Evolutionary conservation across 1,140 invertebrate genomes (phyloP), one percentile per base, ranked within the genome.

Genomic region (Euwallacea similis): DNA sequence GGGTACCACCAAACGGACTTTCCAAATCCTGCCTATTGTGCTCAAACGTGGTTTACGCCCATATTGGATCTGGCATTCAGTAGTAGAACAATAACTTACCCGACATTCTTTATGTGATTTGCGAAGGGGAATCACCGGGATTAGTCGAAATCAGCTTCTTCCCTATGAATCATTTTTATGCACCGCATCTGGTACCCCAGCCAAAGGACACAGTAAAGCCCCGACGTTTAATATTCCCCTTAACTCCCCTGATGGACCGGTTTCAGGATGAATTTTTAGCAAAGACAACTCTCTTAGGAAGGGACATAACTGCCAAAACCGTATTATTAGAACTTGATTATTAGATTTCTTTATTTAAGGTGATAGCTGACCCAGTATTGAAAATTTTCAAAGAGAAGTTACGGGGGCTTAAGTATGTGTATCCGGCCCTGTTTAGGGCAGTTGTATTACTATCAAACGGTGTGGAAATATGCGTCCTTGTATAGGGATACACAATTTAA

Each of bases 101-200:
- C 15, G 67, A 65, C 42, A 71, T 65, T 71, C 60, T 71, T 58
- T 71, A 64, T 64, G 54, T 50, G 62, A 64, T 64, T 64, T 71
- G 61, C 42, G 13, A 43, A 56, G 69, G 69, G 61, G 61, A 55
- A 63, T 62, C 59, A 58, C 42, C 61, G 11, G 55, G 69, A 71
- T 71, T 71, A 71, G 62, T 65, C 33, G 61, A 59, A 71, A 69
- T 69, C 67, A 42, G 59, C 42, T 53, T 55, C 59, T 71, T 46
- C 69, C 61, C 69, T 71, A 71, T 71, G 69, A 71, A 63, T 71
- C 69, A 71, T 71, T 71, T 71, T 71, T 71, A 71, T 71, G 69
- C 69, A 71, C 69, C 61, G 62, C 69, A 71, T 71, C 69, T 71
- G 69, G 69, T 71, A 64, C 67, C 69, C 68, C 61, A 16, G 42